Percentiles rank a stretch among this genome's conserved stretches.
Conservation (phyloP, 2,888 invertebrate genomes). For the Catocala nupta region DNA sequence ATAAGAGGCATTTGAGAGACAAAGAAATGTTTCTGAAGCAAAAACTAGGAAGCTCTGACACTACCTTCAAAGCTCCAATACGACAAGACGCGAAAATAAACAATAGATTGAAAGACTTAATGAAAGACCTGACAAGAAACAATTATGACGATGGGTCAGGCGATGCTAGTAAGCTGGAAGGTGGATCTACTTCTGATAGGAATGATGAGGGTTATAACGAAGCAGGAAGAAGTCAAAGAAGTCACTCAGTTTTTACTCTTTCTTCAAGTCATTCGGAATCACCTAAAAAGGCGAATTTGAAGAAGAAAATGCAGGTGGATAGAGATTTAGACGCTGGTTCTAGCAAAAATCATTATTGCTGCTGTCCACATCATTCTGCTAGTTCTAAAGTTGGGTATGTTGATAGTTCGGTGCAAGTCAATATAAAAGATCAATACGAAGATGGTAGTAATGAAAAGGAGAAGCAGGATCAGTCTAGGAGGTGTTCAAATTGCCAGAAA, state of each 20-base stretch:
- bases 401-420: conserved; percentile 77
- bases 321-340: conserved; percentile 57
- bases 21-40: conserved; percentile 80
- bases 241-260: conserved; percentile 81
- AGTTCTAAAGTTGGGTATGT: conserved; percentile 59
- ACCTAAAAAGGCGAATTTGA: conserved; percentile 63
- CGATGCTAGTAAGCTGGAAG: conserved; percentile 81
- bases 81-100: conserved; percentile 59
- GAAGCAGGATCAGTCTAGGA: conserved; percentile 14
- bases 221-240: conserved; percentile 66
- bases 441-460: conserved; percentile 31
- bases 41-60: conserved; percentile 73
- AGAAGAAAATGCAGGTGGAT: conserved; percentile 63
- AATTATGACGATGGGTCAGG: conserved; percentile 82
- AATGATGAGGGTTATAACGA: conserved; percentile 52
- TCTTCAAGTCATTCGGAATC: conserved; percentile 74
- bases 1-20: conserved; percentile 76
- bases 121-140: conserved; percentile 80
- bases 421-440: conserved; percentile 55
- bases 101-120: conserved; percentile 71
- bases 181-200: conserved; percentile 62
- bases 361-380: conserved; percentile 64
- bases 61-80: conserved; percentile 58
- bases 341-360: conserved; percentile 68
- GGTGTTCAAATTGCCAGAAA: conserved; percentile 31